A percentile compares a stretch with the other conserved stretches of the same genome.
Conservation (phyloP, 2,888 invertebrate genomes). For the Brenthis hecate region DNA sequence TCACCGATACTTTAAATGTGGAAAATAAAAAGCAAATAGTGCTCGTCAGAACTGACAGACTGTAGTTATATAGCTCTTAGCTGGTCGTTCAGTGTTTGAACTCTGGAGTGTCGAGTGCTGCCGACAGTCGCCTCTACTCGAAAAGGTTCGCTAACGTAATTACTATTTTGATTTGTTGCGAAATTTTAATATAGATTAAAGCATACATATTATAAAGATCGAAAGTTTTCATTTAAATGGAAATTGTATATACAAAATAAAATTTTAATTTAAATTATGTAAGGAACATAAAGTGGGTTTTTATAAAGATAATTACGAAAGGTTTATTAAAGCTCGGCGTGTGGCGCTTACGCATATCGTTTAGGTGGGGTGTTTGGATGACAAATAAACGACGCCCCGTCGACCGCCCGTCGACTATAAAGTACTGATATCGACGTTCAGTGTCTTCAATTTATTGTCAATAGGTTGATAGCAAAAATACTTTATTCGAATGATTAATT, state of each 20-base stretch:
- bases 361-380: slow-evolving; percentile 17
- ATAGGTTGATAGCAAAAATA: not conserved
- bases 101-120: slow-evolving; percentile 32
- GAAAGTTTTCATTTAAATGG: too few relatives aligned
- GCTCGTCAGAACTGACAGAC: slow-evolving; percentile 31
- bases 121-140: slow-evolving; percentile 35
- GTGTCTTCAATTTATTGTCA: slow-evolving; percentile 2
- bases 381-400: slow-evolving; percentile 26
- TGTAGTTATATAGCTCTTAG: slow-evolving; percentile 33
- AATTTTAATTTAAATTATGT: too few relatives aligned
- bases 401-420: slow-evolving; percentile 14
- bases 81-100: slow-evolving; percentile 39
- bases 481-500: not conserved
- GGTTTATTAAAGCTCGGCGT: slow-evolving; percentile 4
- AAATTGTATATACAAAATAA: too few relatives aligned
- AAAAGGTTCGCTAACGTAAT: slow-evolving; percentile 35
- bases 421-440: slow-evolving; percentile 5
- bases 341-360: slow-evolving; percentile 23
- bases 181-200: not conserved
- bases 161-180: slow-evolving; percentile 21
- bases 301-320: not conserved
- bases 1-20: slow-evolving; percentile 10
- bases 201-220: not conserved
- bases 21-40: slow-evolving; percentile 30
- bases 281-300: not conserved